A percentile compares a stretch with the other conserved stretches of the same genome.
phyloP scores from a whole-genome alignment of 2,113 vertebrate genomes.

The Nyctereutes procyonoides region DNA sequence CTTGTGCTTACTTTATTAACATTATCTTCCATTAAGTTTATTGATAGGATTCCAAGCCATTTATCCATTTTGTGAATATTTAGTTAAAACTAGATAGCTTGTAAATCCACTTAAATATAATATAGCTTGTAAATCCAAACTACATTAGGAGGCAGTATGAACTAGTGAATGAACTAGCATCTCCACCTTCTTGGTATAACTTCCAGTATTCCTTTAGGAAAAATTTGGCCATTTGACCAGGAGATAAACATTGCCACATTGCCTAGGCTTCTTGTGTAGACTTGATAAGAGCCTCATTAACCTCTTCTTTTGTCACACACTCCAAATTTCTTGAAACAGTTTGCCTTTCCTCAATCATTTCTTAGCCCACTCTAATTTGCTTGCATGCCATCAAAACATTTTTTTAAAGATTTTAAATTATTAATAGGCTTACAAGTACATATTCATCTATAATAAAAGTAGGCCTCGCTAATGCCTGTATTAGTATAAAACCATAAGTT shows the following conservation, averaged over 20 bases:
- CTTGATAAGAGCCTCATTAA: not conserved
- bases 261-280: not conserved
- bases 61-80: slow-evolving; percentile 34
- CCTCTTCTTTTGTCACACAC: not conserved
- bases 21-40: slow-evolving; percentile 17
- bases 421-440: not conserved
- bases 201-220: not conserved
- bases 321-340: not conserved
- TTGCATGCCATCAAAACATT: not conserved
- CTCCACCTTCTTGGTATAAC: not conserved
- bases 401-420: not conserved
- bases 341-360: slow-evolving; percentile 6
- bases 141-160: not conserved
- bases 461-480: not conserved
- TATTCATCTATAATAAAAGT: not conserved
- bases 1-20: slow-evolving; percentile 20
- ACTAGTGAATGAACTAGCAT: not conserved
- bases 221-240: not conserved
- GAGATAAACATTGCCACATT: slow-evolving; percentile 7
- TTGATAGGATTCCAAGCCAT: not conserved
- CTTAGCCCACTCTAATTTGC: not conserved
- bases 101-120: not conserved
- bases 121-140: not conserved
- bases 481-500: not conserved
- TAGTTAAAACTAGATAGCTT: slow-evolving; percentile 16